phyloP scores from a whole-genome alignment of 30 jellyfish, hydroid and myxozoan species.

The Turritopsis dohrnii region DNA sequence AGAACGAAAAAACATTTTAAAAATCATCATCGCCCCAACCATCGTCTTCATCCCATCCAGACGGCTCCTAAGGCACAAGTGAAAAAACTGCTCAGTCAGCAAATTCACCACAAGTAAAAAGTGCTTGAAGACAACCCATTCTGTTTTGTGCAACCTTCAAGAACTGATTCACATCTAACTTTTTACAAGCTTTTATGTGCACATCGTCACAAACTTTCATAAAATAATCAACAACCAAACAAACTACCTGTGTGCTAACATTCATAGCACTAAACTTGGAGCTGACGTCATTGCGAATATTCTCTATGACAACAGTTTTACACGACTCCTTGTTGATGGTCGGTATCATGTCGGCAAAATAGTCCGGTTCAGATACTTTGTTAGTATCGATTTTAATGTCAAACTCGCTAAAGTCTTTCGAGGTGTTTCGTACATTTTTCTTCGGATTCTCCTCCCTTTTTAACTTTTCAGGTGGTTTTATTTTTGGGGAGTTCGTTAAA shows the following conservation, averaged over 20 bases:
- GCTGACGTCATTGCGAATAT: conserved; percentile 29
- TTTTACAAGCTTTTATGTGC: no score
- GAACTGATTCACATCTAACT: no score
- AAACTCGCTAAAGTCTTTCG: conserved; percentile 52
- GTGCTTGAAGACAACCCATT: no score
- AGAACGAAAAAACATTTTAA: not conserved
- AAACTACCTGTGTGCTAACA: conserved; percentile 37
- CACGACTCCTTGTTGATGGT: conserved; percentile 26
- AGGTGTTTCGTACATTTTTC: not conserved
- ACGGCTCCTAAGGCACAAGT: not conserved
- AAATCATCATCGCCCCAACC: conserved; percentile 15
- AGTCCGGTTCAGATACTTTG: conserved; percentile 58
- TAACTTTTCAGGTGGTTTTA: not conserved
- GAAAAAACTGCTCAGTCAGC: no score
- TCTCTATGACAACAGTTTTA: conserved; percentile 39
- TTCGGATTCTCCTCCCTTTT: not conserved
- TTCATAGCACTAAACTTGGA: conserved; percentile 57
- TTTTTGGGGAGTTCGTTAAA: conserved; percentile 6
- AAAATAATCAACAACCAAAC: no score
- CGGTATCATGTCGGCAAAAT: conserved; percentile 81
- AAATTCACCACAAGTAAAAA: no score
- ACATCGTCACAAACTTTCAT: no score
- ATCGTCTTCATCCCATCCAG: conserved; percentile 19
- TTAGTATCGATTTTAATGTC: conserved; percentile 31
- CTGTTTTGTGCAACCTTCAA: no score